Evolutionary conservation across 1,140 invertebrate genomes (phyloP).

Genomic region (Drosophila miranda): DNA sequence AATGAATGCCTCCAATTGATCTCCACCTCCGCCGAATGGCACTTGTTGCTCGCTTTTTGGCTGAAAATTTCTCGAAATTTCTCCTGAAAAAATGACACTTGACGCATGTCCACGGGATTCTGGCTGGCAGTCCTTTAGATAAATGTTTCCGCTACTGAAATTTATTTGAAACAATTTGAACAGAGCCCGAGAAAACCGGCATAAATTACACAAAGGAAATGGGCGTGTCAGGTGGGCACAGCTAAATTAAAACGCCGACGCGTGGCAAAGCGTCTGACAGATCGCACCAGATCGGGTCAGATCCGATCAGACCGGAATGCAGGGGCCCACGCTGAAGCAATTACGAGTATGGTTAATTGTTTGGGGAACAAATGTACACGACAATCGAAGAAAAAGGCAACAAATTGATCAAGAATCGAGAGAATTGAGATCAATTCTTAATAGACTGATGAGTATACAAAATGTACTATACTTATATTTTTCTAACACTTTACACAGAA

Average conservation of each 20-base stretch:
- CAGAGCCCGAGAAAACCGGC: constrained; percentile 19
- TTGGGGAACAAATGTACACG: constrained; percentile 37
- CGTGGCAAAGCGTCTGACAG: constrained; percentile 38
- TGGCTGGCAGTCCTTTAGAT: constrained; percentile 33
- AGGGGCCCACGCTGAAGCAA: constrained; percentile 35
- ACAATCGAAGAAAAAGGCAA: constrained; percentile 20
- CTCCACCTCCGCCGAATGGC: constrained; percentile 36
- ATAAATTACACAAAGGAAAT: constrained; percentile 54
- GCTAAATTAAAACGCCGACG: constrained; percentile 64
- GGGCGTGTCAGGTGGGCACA: constrained; percentile 43
- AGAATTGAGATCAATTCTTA: not conserved
- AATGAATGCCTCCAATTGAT: constrained; percentile 43
- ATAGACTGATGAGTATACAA: constrained; percentile 17
- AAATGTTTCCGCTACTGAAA: constrained; percentile 64
- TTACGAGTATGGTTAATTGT: constrained; percentile 56
- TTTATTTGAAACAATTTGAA: constrained; percentile 45
- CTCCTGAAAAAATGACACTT: constrained; percentile 27
- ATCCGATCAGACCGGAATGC: constrained; percentile 46
- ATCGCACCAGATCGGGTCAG: constrained; percentile 29
- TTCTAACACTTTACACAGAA: constrained; percentile 43
- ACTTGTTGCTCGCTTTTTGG: constrained; percentile 37
- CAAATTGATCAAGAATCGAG: not conserved
- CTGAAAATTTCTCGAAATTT: constrained; percentile 29
- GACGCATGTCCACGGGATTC: constrained; percentile 22
- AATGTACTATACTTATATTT: constrained; percentile 45